phyloP scores from a whole-genome alignment of 2,113 vertebrate species.

The Dipodomys ordii region DNA sequence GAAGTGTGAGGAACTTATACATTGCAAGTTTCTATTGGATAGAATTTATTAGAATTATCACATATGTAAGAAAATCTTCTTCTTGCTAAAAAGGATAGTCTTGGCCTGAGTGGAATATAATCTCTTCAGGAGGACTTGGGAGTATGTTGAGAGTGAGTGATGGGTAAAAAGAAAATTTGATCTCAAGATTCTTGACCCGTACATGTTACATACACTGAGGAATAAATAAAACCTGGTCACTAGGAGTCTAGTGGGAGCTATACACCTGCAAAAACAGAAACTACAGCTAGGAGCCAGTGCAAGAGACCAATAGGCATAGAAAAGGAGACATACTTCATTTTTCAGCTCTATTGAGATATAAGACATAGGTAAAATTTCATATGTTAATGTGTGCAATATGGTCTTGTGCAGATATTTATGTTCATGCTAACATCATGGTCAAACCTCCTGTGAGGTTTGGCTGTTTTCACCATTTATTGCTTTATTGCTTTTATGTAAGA shows the following conservation, averaged over 20 bases:
- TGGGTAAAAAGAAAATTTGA: not conserved
- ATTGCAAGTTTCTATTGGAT: not conserved
- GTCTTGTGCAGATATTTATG: not conserved
- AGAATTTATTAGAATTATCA: not conserved
- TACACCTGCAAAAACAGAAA: not conserved
- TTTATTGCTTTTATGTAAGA: constrained; percentile 21
- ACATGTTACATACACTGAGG: not conserved
- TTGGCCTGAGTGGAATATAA: not conserved
- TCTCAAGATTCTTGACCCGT: not conserved
- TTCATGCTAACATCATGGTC: not conserved
- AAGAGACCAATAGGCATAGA: not conserved
- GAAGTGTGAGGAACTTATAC: not conserved
- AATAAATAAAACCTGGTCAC: not conserved
- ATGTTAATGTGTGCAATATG: not conserved
- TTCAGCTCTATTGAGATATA: not conserved
- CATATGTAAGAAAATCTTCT: not conserved
- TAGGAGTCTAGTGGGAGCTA: not conserved
- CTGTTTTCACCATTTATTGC: not conserved
- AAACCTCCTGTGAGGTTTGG: not conserved
- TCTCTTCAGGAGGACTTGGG: constrained; percentile 32
- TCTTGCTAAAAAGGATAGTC: not conserved
- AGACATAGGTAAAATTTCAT: not conserved
- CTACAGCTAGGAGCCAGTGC: not conserved
- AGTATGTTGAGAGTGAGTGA: not conserved
- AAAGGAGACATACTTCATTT: not conserved